Evolutionary conservation across 1,140 invertebrate genomes (phyloP).

Genomic region (Leptinotarsa undecemlineata): DNA sequence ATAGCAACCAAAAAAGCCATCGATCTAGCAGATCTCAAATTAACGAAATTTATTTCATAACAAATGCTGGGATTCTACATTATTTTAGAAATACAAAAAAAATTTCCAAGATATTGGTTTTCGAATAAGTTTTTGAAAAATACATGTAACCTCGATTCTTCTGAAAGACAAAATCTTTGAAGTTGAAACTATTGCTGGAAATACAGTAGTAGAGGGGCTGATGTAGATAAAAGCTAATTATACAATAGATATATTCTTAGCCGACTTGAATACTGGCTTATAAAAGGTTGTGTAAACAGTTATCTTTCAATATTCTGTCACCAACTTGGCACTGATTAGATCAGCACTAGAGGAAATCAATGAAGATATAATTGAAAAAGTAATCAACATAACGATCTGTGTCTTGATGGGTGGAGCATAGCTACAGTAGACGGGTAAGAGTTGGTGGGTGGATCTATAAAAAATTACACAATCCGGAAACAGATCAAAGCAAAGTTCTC

Average conservation of each 20-base stretch:
- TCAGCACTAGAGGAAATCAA: slow-evolving; percentile 1
- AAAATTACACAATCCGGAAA: slow-evolving; percentile 20
- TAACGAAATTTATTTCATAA: slow-evolving; percentile 64
- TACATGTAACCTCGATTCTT: slow-evolving; percentile 76
- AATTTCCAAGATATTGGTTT: slow-evolving; percentile 55
- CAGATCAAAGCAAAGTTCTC: slow-evolving; percentile 13
- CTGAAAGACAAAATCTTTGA: slow-evolving; percentile 73
- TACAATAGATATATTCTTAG: background rate
- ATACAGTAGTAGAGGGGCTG: slow-evolving; percentile 72
- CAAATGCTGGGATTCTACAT: slow-evolving; percentile 70
- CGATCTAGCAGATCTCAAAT: slow-evolving; percentile 61
- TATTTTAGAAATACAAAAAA: too few species aligned
- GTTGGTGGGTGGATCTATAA: slow-evolving; percentile 30
- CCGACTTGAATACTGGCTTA: background rate
- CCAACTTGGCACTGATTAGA: background rate
- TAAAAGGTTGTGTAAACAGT: slow-evolving; percentile 17
- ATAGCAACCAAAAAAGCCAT: slow-evolving; percentile 30
- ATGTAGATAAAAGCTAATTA: slow-evolving; percentile 61
- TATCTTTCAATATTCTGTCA: background rate
- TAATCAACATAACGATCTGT: slow-evolving; percentile 27
- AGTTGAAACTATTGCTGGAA: too few species aligned
- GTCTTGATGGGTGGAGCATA: slow-evolving; percentile 21
- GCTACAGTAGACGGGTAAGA: slow-evolving; percentile 19
- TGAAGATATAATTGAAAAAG: slow-evolving; percentile 8
- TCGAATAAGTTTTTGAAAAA: slow-evolving; percentile 76